These are phyloP conservation scores for Acleris holmiana DNA, from an alignment of 2,888 invertebrate species.

Conservation along the genomic window DNA sequence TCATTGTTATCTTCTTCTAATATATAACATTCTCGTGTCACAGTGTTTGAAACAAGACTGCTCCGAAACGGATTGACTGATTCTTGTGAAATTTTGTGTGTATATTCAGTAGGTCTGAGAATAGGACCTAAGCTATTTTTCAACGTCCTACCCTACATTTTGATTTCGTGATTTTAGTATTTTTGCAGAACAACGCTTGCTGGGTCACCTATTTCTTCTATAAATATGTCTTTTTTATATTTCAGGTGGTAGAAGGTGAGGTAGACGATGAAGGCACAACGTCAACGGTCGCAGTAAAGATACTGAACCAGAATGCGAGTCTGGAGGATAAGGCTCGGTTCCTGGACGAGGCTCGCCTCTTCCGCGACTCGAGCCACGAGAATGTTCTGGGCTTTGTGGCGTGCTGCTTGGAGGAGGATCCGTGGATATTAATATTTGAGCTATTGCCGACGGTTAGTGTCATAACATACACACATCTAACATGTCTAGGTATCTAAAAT, in stretches of 20 bases:
- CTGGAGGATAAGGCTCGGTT: conserved; percentile 91
- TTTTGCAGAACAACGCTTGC: too few species aligned
- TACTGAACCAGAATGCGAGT: conserved; percentile 90
- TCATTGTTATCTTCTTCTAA: too few species aligned
- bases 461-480: too few species aligned
- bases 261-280: conserved; percentile 76
- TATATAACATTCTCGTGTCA: too few species aligned
- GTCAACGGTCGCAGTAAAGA: conserved; percentile 89
- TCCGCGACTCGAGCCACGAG: conserved; percentile 88
- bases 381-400: conserved; percentile 89
- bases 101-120: too few species aligned
- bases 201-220: too few species aligned
- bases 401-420: conserved; percentile 90
- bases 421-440: conserved; percentile 91
- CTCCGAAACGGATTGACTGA: too few species aligned
- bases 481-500: not conserved
- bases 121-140: too few species aligned
- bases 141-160: too few species aligned
- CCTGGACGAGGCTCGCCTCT: conserved; percentile 90
- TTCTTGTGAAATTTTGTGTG: too few species aligned
- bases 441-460: conserved; percentile 86
- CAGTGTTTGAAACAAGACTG: too few species aligned
- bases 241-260: conserved; percentile 91
- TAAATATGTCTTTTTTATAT: not conserved
- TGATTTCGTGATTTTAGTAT: too few species aligned